Evolutionary conservation across 1,140 invertebrate genomes (phyloP), one percentile per base, ranked within the genome.

Genomic region (Aphelinus certus): DNA sequence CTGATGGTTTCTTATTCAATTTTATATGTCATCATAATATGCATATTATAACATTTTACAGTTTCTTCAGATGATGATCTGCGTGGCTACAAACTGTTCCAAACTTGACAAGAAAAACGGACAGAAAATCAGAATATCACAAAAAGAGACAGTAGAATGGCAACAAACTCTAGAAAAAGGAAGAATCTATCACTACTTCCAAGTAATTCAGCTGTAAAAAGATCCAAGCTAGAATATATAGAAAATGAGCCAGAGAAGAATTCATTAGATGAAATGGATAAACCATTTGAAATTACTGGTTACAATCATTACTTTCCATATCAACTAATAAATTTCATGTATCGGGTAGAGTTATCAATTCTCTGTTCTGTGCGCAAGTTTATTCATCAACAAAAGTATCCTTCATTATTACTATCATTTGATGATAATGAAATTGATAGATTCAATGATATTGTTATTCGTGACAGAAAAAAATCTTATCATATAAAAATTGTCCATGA

Each of bases 391-490:
- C 42, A 77, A 49, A 77, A 79, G 73, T 79, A 79, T 77, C 62
- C 69, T 68, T 70, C 55, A 53, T 63, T 77, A 9, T 65, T 69
- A 75, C 49, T 79, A 48, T 60, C 60, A 47, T 79, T 77, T 72
- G 69, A 60, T 55, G 61, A 75, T 77, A 72, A 76, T 73, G 56
- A 78, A 68, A 57, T 67, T 74, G 74, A 64, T 73, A 61, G 74
- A 73, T 80, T 80, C 64, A 70, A 71, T 66, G 46, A 76, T 80
- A 77, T 80, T 77, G 63, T 75, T 69, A 61, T 80, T 72, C 57
- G 71, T 65, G 71, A 76, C 63, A 64, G 73, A 61, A 67, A 79
- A 62, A 74, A 73, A 43, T 76, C 76, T 71, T 63, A 76, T 67
- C 71, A 71, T 67, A 63, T 80, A 62, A 61, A 77, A 57, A 73